These are phyloP conservation scores for Acleris cristana DNA, from an alignment of 2,888 invertebrate species.

Conservation along the genomic window DNA sequence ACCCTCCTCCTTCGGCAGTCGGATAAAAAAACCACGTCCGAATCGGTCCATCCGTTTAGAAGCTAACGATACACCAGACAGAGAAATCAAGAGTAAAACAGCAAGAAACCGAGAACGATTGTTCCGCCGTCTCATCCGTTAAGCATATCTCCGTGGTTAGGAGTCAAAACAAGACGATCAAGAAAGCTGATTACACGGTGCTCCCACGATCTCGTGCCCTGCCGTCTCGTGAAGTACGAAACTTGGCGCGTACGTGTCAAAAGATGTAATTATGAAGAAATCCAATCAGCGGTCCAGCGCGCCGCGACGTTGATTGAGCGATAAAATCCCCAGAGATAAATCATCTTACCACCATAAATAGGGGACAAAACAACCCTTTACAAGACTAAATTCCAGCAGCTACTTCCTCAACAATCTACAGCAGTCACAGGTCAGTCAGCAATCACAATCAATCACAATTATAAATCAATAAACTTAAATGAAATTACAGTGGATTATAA, in stretches of 20 bases:
- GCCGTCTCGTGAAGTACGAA: constrained; percentile 75
- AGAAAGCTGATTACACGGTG: constrained; percentile 82
- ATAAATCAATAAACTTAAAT: constrained; percentile 24
- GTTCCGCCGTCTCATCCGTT: constrained; percentile 46
- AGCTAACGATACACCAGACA: too few species aligned
- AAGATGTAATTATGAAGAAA: constrained; percentile 84
- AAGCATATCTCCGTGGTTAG: constrained; percentile 59
- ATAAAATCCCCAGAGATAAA: constrained; percentile 80
- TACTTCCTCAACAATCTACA: constrained; percentile 3
- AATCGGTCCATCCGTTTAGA: too few species aligned
- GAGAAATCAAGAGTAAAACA: neutral
- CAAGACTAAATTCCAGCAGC: constrained; percentile 8
- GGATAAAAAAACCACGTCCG: too few species aligned
- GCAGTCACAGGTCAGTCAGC: constrained; percentile 7
- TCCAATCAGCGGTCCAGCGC: constrained; percentile 78
- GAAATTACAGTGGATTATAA: constrained; percentile 27
- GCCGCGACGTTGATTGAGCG: constrained; percentile 75
- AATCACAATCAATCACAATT: constrained; percentile 15
- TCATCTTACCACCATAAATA: constrained; percentile 77
- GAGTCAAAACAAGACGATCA: constrained; percentile 76
- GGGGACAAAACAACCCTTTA: constrained; percentile 60
- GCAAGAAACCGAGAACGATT: neutral
- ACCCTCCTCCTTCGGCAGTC: too few species aligned
- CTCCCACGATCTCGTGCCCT: constrained; percentile 81
- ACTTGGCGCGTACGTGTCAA: constrained; percentile 82